Percentiles rank a stretch among this genome's conserved stretches.
Conservation (phyloP, 2,888 invertebrate species). For the Icerya purchasi region DNA sequence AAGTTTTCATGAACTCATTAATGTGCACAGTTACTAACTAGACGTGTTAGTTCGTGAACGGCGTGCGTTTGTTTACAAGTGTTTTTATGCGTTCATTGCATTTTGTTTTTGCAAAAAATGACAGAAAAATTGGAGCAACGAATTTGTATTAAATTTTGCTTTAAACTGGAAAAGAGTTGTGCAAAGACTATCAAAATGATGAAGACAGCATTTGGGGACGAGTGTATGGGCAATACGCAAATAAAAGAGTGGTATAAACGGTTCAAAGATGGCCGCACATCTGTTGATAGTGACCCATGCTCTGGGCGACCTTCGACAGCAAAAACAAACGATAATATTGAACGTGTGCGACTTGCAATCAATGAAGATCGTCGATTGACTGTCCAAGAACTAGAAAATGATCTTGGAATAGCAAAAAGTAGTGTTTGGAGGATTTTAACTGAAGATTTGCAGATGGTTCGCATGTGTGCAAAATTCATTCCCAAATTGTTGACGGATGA, state of each 20-base stretch:
- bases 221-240: too few species aligned
- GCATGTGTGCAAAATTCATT: background rate
- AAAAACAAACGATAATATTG: slow-evolving; percentile 20
- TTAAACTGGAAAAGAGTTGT: background rate
- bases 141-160: too few species aligned
- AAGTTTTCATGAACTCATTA: too few species aligned
- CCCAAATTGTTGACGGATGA: background rate
- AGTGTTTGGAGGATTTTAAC: background rate
- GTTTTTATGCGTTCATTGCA: too few species aligned
- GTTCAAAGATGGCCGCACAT: slow-evolving; percentile 17
- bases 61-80: too few species aligned
- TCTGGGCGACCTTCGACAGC: slow-evolving; percentile 19
- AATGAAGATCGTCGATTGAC: slow-evolving; percentile 9
- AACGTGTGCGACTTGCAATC: slow-evolving; percentile 17
- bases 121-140: too few species aligned
- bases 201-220: background rate
- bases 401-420: too few species aligned
- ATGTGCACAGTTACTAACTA: too few species aligned
- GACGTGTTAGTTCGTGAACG: too few species aligned
- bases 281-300: too few species aligned
- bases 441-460: background rate
- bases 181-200: background rate
- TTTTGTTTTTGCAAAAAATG: too few species aligned
- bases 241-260: slow-evolving; percentile 16
- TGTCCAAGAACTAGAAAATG: background rate